Conservation (phyloP, 2,113 vertebrate genomes). For the Bubalus kerabau region DNA sequence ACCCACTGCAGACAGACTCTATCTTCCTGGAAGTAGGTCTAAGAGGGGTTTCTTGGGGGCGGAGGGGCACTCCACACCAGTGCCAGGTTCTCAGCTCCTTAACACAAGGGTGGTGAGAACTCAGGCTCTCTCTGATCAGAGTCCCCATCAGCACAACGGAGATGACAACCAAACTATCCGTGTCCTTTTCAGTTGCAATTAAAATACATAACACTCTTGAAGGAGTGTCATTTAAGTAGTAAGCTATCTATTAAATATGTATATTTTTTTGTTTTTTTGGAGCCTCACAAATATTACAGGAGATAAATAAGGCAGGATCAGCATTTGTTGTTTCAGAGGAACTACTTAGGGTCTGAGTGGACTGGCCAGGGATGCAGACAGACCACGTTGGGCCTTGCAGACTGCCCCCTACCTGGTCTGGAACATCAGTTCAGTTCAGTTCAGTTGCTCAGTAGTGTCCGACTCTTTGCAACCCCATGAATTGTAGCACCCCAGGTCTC, state of each 20-base stretch:
- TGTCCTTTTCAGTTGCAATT: background rate
- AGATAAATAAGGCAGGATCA: background rate
- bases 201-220: background rate
- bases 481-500: rapidly evolving
- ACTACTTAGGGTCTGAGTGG: background rate
- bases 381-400: background rate
- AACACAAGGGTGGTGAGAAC: background rate
- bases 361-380: background rate
- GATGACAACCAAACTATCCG: background rate
- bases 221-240: background rate
- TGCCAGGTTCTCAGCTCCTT: background rate
- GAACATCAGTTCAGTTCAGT: too few species aligned
- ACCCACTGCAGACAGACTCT: background rate
- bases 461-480: too few species aligned
- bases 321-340: background rate
- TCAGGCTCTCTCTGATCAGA: background rate
- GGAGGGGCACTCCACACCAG: background rate
- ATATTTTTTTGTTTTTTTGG: background rate
- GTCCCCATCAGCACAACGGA: background rate
- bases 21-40: background rate
- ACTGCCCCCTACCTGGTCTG: background rate
- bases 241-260: background rate
- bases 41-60: background rate
- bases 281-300: background rate
- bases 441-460: rapidly evolving